Evolutionary conservation across 2,797 vertebrate genomes (phyloP).

Genomic region (Sebastiscus albofasciatus): DNA sequence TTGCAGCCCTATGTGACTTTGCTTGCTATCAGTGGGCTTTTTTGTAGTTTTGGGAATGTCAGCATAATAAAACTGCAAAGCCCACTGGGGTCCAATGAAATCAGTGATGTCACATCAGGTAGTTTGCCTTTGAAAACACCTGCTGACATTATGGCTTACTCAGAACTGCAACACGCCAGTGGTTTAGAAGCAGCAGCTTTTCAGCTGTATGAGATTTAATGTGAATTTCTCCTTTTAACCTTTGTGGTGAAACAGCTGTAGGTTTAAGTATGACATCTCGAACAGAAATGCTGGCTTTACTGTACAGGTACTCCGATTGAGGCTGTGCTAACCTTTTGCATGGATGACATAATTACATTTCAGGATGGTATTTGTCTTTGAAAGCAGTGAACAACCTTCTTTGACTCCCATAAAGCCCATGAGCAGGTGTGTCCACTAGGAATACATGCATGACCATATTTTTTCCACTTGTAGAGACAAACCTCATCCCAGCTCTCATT

Average conservation of each 20-base stretch:
- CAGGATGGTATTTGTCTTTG: background rate
- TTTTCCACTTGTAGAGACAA: background rate
- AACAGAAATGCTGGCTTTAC: background rate
- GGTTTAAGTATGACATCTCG: background rate
- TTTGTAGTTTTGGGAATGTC: background rate
- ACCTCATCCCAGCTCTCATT: background rate
- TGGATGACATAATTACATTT: background rate
- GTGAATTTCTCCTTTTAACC: background rate
- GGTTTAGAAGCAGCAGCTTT: background rate
- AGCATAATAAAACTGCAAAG: background rate
- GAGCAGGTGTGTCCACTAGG: background rate
- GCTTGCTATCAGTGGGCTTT: too few relatives aligned
- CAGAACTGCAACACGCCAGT: background rate
- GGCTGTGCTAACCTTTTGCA: background rate
- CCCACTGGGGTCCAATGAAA: background rate
- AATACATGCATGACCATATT: background rate
- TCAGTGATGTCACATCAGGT: background rate
- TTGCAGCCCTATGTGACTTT: background rate
- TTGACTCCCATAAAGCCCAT: background rate
- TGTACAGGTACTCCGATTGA: background rate
- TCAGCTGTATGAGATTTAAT: background rate
- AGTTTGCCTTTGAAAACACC: background rate
- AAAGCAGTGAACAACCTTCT: background rate
- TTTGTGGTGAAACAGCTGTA: background rate
- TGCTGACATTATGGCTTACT: background rate